Evolutionary conservation across 2,888 invertebrate genomes (phyloP).

Genomic region (Erannis defoliaria): DNA sequence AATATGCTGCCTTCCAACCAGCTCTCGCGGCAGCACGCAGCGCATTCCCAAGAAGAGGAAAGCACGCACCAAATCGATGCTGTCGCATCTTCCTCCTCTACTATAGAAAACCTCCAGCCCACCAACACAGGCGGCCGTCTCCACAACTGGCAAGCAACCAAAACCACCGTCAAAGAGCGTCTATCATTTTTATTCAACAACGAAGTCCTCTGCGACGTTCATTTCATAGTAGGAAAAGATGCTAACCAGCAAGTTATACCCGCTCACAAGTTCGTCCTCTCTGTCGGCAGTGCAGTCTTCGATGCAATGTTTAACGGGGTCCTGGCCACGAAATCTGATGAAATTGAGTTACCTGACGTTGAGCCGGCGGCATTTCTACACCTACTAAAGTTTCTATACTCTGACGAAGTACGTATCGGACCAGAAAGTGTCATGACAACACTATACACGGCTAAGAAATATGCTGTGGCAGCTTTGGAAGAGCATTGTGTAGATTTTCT

Average conservation of each 20-base stretch:
- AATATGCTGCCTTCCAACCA: conserved; percentile 85
- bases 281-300: conserved; percentile 94
- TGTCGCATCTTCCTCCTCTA: conserved; percentile 65
- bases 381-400: conserved; percentile 90
- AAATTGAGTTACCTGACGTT: conserved; percentile 93
- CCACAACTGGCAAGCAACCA: conserved; percentile 91
- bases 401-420: conserved; percentile 93
- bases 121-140: conserved; percentile 77
- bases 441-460: conserved; percentile 94
- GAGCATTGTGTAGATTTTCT: conserved; percentile 93
- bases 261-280: conserved; percentile 93
- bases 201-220: conserved; percentile 88
- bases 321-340: conserved; percentile 88
- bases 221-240: conserved; percentile 92
- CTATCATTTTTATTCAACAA: conserved; percentile 88
- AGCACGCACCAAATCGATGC: conserved; percentile 64
- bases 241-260: conserved; percentile 90
- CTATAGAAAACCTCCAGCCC: conserved; percentile 75
- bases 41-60: conserved; percentile 70
- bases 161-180: conserved; percentile 91
- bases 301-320: conserved; percentile 95
- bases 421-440: conserved; percentile 96
- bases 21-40: conserved; percentile 62
- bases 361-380: conserved; percentile 93
- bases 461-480: conserved; percentile 94